Percentiles rank a stretch among this genome's conserved stretches.
These are phyloP conservation scores for Scartelaos histophorus DNA, from an alignment of 2,113 vertebrate species.

Conservation along the genomic window DNA sequence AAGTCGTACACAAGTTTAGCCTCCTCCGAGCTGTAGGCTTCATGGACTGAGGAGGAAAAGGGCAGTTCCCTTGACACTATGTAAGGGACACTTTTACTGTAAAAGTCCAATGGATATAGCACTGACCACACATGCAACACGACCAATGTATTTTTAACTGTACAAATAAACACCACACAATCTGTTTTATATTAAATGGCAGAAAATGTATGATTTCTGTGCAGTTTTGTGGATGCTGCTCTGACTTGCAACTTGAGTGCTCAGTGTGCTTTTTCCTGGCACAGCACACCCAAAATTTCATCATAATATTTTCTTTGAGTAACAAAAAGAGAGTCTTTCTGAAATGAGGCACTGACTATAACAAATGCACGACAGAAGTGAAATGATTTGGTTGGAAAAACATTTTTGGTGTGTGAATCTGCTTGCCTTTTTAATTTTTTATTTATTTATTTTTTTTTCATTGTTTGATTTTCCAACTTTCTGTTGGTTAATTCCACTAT, in stretches of 20 bases:
- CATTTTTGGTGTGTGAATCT: too few relatives aligned
- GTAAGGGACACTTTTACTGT: neutral
- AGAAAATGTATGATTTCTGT: slow-evolving; percentile 30
- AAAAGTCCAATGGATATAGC: neutral
- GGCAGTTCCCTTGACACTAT: neutral
- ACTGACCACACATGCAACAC: slow-evolving; percentile 16
- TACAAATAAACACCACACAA: slow-evolving; percentile 23
- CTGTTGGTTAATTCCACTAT: too few relatives aligned
- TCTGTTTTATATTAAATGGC: slow-evolving; percentile 29
- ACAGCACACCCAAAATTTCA: slow-evolving; percentile 13
- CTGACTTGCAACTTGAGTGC: slow-evolving; percentile 41
- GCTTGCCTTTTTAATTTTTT: too few relatives aligned
- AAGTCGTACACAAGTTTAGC: slow-evolving; percentile 32
- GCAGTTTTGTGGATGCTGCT: slow-evolving; percentile 51
- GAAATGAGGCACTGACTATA: too few relatives aligned
- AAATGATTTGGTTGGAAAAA: too few relatives aligned
- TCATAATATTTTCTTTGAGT: neutral
- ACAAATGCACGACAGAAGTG: too few relatives aligned
- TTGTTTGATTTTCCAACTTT: too few relatives aligned
- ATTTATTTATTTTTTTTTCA: too few relatives aligned
- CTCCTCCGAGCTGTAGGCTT: slow-evolving; percentile 28
- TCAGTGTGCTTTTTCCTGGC: slow-evolving; percentile 27
- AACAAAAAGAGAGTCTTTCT: too few relatives aligned
- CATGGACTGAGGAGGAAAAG: slow-evolving; percentile 14
- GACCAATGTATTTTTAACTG: slow-evolving; percentile 22